Conservation (phyloP, 2,888 invertebrate species). For the Dryocosmus kuriphilus region DNA sequence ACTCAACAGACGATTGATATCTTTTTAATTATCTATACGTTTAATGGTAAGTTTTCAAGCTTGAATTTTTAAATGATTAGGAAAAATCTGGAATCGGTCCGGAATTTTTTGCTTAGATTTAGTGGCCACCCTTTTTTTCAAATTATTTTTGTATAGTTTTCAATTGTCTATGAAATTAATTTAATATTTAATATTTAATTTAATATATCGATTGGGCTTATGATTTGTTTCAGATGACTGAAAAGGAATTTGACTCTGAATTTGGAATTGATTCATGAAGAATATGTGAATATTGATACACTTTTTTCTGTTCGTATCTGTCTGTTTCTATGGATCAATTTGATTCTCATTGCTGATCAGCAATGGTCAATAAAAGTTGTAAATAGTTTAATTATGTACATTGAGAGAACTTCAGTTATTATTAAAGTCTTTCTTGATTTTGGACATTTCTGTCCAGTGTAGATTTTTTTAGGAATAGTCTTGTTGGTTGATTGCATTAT, state of each 20-base stretch:
- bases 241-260: conserved; percentile 77
- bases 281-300: neutral
- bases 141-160: neutral
- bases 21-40: too few species aligned
- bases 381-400: neutral
- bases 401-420: neutral
- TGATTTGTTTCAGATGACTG: conserved; percentile 75
- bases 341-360: neutral
- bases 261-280: conserved; percentile 67
- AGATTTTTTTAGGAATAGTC: too few species aligned
- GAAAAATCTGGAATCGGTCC: too few species aligned
- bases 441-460: too few species aligned
- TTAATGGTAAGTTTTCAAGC: too few species aligned
- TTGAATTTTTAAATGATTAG: too few species aligned
- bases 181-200: too few species aligned
- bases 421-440: neutral
- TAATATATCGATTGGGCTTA: neutral
- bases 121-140: too few species aligned
- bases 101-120: too few species aligned
- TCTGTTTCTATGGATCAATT: neutral
- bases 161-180: too few species aligned
- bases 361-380: neutral
- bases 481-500: too few species aligned
- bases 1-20: too few species aligned
- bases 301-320: neutral